Conservation (phyloP, 2,113 vertebrate genomes). For the Actenoides lindsayi region DNA sequence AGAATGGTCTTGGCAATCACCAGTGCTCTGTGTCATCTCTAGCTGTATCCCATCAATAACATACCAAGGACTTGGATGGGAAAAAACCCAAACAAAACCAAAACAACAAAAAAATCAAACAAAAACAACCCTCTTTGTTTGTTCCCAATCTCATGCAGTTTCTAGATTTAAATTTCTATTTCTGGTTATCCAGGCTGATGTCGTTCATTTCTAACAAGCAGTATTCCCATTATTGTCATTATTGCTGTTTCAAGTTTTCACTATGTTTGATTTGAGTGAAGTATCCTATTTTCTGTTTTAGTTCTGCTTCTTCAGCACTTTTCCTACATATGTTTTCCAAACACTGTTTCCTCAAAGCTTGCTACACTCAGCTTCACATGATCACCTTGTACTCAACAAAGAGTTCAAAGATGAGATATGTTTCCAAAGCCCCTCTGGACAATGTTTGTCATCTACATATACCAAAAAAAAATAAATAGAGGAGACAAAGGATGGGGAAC, state of each 20-base stretch:
- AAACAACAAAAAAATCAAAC: too few species aligned
- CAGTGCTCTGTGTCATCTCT: background rate
- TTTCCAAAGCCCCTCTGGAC: background rate
- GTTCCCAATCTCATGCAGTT: background rate
- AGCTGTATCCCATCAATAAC: background rate
- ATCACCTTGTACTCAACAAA: background rate
- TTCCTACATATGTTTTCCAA: background rate
- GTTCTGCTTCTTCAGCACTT: background rate
- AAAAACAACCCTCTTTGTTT: background rate
- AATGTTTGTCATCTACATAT: background rate
- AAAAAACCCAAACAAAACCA: too few species aligned
- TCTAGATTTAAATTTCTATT: background rate
- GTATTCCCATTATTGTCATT: background rate
- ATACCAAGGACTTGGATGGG: background rate
- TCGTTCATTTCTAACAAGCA: background rate
- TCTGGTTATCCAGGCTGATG: background rate
- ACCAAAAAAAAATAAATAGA: background rate
- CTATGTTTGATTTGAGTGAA: background rate
- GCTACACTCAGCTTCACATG: background rate
- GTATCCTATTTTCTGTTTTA: background rate
- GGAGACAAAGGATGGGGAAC: background rate
- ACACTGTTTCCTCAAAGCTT: background rate
- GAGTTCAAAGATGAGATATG: background rate
- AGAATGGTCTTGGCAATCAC: background rate
- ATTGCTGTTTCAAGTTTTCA: background rate